Percentiles rank a stretch among this genome's conserved stretches.
Conservation (phyloP, 1,140 invertebrate genomes). For the Heliothis virescens region DNA sequence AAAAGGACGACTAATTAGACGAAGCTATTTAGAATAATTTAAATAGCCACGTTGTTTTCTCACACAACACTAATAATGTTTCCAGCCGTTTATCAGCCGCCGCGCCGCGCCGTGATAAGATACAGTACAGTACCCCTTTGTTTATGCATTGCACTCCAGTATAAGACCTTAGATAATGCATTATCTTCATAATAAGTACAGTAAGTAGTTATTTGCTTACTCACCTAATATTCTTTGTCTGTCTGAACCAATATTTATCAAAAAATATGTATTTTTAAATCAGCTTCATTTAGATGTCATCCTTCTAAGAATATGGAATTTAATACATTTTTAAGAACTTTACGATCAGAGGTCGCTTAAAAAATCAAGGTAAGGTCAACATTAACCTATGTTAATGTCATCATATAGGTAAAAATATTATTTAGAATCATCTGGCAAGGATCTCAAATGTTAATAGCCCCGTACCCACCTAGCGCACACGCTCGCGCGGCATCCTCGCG, state of each 20-base stretch:
- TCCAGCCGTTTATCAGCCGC: conserved; percentile 63
- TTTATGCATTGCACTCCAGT: conserved; percentile 72
- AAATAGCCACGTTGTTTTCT: conserved; percentile 60
- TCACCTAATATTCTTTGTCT: conserved; percentile 60
- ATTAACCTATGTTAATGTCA: conserved; percentile 40
- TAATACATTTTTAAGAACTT: conserved; percentile 29
- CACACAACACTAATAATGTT: conserved; percentile 70
- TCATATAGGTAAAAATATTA: conserved; percentile 15
- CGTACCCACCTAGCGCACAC: no score
- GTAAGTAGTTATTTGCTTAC: conserved; percentile 65
- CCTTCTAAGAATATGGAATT: not conserved
- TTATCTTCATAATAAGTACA: conserved; percentile 66
- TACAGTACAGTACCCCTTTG: conserved; percentile 73
- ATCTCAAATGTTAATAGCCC: not conserved
- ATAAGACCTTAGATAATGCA: conserved; percentile 74
- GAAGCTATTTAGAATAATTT: conserved; percentile 37
- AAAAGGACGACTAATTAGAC: conserved; percentile 39
- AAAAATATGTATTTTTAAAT: not conserved
- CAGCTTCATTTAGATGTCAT: no score
- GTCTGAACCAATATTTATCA: not conserved
- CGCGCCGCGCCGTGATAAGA: conserved; percentile 66
- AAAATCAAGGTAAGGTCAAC: conserved; percentile 41
- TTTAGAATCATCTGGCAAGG: conserved; percentile 9
- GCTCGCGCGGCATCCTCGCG: no score
- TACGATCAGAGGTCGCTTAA: conserved; percentile 6